Base-by-base conservation (phyloP, 1,140 invertebrate genomes). In the Pseudachorutes palmiensis region DNA sequence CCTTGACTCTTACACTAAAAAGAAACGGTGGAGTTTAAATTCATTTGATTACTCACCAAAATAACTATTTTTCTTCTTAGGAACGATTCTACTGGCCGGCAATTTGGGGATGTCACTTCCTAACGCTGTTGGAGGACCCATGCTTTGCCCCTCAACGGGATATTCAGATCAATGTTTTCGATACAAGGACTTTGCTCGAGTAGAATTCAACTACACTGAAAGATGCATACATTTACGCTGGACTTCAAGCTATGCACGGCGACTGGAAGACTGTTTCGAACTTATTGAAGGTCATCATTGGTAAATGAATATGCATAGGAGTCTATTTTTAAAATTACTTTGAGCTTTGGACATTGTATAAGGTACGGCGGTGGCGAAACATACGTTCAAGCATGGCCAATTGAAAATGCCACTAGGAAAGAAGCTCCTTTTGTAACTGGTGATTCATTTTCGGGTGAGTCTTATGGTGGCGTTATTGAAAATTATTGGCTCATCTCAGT, bases 401-500 rank as follows among this genome's bases (percentile, higher is more conserved):
- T 82, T 19, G 70, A 78, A 45, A 72, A 69, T 19, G 67, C 77
- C 3, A 70, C 71, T 1, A 67, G 74, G 0, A 16, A 36, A 14
- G 74, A 75, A 55, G 63, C 71, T 24, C 48, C 76, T 32, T 74
- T 68, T 33, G 71, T 78, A 1, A 76, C 77, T 12, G 77, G 74
- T 2, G 78, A 78, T 62, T 75, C 74, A 69, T 55, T 76, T 60
- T 9, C 5, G 5, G 55, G 62, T 9, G 29, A 30, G 14, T 48
- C 59, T 29, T 74, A 75, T 49, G 77, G 77, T 74, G 87, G 83
- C 2, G 77, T 91, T 1, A 78, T 84, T 0, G 89, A 91, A 74
- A 84, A 86, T 2, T 89, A 90, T 74, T 92, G 88, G 88, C 75
- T 91, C 1, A 87, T 83, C 62, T 87, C 87, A 19, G 78, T 81